Conservation (phyloP, 1,140 invertebrate species). For the Drosophila persimilis region DNA sequence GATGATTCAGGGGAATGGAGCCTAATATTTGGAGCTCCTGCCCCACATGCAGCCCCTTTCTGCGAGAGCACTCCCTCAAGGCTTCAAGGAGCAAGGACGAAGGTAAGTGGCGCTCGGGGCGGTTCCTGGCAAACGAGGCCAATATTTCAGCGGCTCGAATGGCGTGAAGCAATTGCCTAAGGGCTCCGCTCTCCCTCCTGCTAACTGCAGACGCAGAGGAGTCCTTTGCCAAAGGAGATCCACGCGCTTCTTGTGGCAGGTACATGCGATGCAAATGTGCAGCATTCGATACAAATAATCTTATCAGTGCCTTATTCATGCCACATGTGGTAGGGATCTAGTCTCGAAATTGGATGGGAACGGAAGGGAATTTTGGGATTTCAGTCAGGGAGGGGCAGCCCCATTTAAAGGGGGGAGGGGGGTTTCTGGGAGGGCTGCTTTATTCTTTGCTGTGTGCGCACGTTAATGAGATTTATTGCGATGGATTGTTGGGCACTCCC, state of each 20-base stretch:
- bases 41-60: constrained; percentile 9
- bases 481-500: constrained; percentile 55
- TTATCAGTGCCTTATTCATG: constrained; percentile 39
- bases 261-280: constrained; percentile 33
- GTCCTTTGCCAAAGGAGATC: constrained; percentile 36
- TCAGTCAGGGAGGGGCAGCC: not conserved
- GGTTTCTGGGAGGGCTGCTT: not conserved
- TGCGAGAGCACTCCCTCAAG: constrained; percentile 8
- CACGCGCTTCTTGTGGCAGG: too few species aligned
- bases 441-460: constrained; percentile 25
- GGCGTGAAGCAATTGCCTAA: constrained; percentile 72
- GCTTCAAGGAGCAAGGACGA: constrained; percentile 3
- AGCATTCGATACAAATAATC: constrained; percentile 39
- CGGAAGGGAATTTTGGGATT: constrained; percentile 24
- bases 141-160: constrained; percentile 74
- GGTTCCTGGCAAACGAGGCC: constrained; percentile 61
- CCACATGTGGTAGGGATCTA: constrained; percentile 3
- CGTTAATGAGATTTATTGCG: constrained; percentile 77
- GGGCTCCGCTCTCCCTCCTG: not conserved
- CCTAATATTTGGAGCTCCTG: constrained; percentile 10
- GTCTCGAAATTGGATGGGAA: not conserved
- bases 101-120: not conserved
- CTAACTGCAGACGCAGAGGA: constrained; percentile 38
- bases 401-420: not conserved
- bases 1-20: constrained; percentile 32